Conservation (phyloP, 2,113 vertebrate species). For the Diadophis punctatus region DNA sequence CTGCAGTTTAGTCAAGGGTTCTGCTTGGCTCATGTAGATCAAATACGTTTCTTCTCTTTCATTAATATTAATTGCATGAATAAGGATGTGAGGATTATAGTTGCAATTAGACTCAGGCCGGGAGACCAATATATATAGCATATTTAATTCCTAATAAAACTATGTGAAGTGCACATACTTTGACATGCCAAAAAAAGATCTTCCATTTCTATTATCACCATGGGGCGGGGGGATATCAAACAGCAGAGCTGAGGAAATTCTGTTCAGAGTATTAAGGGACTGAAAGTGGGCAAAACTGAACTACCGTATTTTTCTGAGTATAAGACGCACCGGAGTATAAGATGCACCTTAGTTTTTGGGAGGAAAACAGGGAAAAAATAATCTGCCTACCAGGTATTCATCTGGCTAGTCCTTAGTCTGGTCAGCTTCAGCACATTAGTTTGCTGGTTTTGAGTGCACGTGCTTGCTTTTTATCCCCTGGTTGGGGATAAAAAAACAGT, state of each 20-base stretch:
- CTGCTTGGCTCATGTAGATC: neutral
- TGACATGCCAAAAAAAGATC: neutral
- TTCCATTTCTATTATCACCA: neutral
- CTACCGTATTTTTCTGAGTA: too few relatives aligned
- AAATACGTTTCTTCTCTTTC: neutral
- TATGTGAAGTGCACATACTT: neutral
- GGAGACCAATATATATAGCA: neutral
- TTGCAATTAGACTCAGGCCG: neutral
- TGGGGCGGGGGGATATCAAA: accelerated
- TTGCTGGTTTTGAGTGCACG: too few relatives aligned
- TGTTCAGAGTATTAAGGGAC: neutral
- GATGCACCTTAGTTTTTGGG: too few relatives aligned
- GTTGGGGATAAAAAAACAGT: too few relatives aligned
- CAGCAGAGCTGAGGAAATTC: neutral
- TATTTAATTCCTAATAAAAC: neutral
- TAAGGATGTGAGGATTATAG: neutral
- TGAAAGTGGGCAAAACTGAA: neutral
- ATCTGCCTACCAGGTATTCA: too few relatives aligned
- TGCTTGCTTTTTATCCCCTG: too few relatives aligned
- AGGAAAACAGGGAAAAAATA: too few relatives aligned
- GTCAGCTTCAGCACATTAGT: too few relatives aligned
- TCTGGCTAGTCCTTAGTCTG: too few relatives aligned
- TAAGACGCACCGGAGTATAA: too few relatives aligned
- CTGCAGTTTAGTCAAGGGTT: neutral
- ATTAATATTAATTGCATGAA: neutral